phyloP scores from a whole-genome alignment of 2,888 invertebrate species.

The Xestia ashworthii region DNA sequence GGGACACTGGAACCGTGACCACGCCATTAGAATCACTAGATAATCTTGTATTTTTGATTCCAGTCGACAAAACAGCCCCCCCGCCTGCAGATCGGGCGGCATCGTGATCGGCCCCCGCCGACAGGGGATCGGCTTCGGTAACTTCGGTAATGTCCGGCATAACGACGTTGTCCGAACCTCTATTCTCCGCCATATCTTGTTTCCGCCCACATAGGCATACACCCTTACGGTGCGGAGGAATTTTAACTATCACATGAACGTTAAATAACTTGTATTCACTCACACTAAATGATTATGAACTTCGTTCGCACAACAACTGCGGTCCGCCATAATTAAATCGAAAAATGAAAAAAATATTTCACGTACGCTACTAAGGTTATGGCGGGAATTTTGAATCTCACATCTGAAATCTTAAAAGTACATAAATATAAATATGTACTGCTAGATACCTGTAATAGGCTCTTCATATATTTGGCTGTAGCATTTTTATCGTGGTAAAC shows the following conservation, averaged over 20 bases:
- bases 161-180: slow-evolving; percentile 92
- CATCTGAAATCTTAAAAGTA: background rate
- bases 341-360: slow-evolving; percentile 77
- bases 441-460: too few relatives aligned
- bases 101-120: slow-evolving; percentile 91
- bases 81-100: slow-evolving; percentile 88
- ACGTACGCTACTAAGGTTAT: slow-evolving; percentile 71
- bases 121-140: slow-evolving; percentile 90
- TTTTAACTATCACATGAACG: slow-evolving; percentile 73
- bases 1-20: slow-evolving; percentile 91
- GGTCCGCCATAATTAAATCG: slow-evolving; percentile 82
- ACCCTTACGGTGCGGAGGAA: slow-evolving; percentile 71
- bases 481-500: slow-evolving; percentile 2
- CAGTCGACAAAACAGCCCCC: slow-evolving; percentile 80
- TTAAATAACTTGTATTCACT: slow-evolving; percentile 52
- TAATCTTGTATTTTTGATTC: slow-evolving; percentile 79
- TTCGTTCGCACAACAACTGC: slow-evolving; percentile 76
- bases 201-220: slow-evolving; percentile 76
- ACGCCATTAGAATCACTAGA: slow-evolving; percentile 84
- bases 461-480: background rate
- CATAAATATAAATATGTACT: background rate
- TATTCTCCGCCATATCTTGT: slow-evolving; percentile 85
- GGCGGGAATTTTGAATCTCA: slow-evolving; percentile 80
- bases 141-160: slow-evolving; percentile 93
- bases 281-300: slow-evolving; percentile 68